Evolutionary conservation across 2,888 invertebrate genomes (phyloP), one percentile per base, ranked within the genome.

Genomic region (Andrena flavipes): DNA sequence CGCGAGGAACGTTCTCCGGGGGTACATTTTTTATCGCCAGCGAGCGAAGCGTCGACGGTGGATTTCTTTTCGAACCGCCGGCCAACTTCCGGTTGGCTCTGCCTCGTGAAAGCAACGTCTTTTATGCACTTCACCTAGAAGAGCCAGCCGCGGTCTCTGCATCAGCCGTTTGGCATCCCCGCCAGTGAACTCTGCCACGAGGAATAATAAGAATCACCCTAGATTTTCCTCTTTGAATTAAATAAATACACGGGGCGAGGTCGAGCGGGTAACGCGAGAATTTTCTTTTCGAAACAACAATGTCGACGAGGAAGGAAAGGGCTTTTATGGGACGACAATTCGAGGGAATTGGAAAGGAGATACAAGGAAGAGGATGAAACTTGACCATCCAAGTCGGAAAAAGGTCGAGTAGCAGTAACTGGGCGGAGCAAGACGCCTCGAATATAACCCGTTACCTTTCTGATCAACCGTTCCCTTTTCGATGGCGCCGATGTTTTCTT

Each of bases 1-100:
- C 54, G 54, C 23, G 63, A 33, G 54, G 63, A 62, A 8, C 30
- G 35, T 63, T 76, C 49, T 51, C 33, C 54, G 23, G 33, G 42
- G 16, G 42, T 42, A 4, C 1, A 16, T 80, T 76, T 86, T 74
- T 10, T 60, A 8, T 13, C 35, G 20, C 29, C 74, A 76, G 73
- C 80, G 42, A 42, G 80, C 79, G 80, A 82, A 63, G 65, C 77
- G 8, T 75, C 75, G 68, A 78, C 80, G 76, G 76, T 84, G 72
- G 81, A 85, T 88, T 90, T 82, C 82, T 75, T 42, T 56, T 72
- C 79, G 82, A 74, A 78, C 54, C 42, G 77, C 56, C 48, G 56
- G 87, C 85, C 87, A 89, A 90, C 87, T 89, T 89, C 86, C 86
- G 85, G 82, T 85, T 89, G 72, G 76, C 80, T 87, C 81, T 77